Percentiles rank a stretch among this genome's conserved stretches.
Evolutionary conservation across 2,113 vertebrate species (phyloP).

Genomic region (Megaleporinus macrocephalus): DNA sequence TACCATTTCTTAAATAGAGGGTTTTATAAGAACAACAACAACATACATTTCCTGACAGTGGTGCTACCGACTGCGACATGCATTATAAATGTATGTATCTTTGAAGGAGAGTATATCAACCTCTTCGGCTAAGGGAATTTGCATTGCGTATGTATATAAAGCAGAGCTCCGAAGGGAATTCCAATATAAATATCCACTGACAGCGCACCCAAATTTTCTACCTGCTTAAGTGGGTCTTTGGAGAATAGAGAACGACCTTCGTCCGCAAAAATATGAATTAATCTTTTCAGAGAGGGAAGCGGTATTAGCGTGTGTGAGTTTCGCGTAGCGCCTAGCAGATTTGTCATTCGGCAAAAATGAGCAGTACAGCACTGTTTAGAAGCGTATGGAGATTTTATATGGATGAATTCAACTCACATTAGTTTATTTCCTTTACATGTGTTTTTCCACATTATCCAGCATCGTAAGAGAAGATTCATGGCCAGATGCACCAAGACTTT

Average conservation of each 20-base stretch:
- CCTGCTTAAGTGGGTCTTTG: conserved; percentile 30
- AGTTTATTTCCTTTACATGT: background rate
- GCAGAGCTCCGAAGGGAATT: conserved; percentile 28
- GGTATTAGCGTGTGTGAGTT: background rate
- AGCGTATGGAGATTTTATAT: background rate
- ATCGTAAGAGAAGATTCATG: background rate
- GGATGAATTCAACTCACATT: background rate
- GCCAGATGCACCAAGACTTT: background rate
- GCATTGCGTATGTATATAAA: conserved; percentile 33
- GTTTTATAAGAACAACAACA: background rate
- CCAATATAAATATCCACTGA: conserved; percentile 40
- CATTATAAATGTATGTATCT: conserved; percentile 8
- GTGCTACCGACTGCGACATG: background rate
- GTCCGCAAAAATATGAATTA: conserved; percentile 4
- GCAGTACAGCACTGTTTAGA: background rate
- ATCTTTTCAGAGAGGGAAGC: conserved; percentile 22
- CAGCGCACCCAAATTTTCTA: conserved; percentile 6
- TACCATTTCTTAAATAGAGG: background rate
- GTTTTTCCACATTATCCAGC: background rate
- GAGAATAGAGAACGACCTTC: conserved; percentile 6
- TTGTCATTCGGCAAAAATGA: background rate
- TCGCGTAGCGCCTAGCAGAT: background rate
- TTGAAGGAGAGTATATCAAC: background rate
- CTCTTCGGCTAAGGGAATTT: conserved; percentile 12
- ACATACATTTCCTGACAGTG: background rate